Evolutionary conservation across 1,140 invertebrate species (phyloP).

Genomic region (Macrotrachela quadricornifera): DNA sequence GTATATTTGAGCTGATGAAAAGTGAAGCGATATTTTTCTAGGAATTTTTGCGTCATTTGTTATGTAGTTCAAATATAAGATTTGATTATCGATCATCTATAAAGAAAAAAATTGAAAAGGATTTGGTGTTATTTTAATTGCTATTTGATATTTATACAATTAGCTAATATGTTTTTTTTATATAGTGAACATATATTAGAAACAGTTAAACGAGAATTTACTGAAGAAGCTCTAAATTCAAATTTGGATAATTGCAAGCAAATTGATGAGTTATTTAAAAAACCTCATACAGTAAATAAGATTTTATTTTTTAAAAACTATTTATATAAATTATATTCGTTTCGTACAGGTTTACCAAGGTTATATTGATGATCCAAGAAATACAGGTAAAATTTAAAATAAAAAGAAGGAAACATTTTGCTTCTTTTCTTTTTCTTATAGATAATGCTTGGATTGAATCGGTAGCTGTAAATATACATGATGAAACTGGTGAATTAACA

Average conservation of each 20-base stretch:
- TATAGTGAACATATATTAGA: conserved; percentile 49
- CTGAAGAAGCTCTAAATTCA: conserved; percentile 62
- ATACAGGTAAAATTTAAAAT: conserved; percentile 12
- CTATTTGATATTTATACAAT: no score
- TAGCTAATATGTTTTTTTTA: no score
- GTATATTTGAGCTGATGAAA: no score
- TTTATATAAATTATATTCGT: no score
- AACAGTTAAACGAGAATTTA: conserved; percentile 61
- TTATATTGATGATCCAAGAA: conserved; percentile 29
- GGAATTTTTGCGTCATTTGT: no score
- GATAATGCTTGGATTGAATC: conserved; percentile 32
- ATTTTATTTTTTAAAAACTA: no score
- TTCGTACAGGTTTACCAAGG: conserved; percentile 17
- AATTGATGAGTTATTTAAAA: neutral
- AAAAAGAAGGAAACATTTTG: conserved; percentile 28
- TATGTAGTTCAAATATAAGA: no score
- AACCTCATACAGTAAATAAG: conserved; percentile 7
- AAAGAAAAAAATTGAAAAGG: no score
- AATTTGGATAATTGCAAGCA: conserved; percentile 33
- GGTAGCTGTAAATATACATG: conserved; percentile 3
- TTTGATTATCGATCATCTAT: no score
- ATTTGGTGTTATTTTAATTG: no score
- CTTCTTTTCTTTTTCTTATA: conserved; percentile 22
- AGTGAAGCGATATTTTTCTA: no score
- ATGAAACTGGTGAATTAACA: conserved; percentile 3